phyloP scores from a whole-genome alignment of 2,888 invertebrate genomes.

The Imbricaverruca yamaguchii region DNA sequence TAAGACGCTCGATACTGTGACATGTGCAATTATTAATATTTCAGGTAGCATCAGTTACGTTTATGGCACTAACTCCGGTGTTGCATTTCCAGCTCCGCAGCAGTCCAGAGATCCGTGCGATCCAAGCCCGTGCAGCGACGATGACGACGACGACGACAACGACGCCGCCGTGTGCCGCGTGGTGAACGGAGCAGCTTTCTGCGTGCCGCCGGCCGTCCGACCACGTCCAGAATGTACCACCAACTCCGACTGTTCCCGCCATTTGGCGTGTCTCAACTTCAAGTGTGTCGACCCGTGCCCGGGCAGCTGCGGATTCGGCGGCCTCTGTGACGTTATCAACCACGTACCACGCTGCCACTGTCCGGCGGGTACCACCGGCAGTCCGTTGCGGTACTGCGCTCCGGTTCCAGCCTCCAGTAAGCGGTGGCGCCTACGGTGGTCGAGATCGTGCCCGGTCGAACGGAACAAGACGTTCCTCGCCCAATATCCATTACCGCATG shows the following conservation, averaged over 20 bases:
- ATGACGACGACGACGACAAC: slow-evolving; percentile 35
- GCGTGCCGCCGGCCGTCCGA: slow-evolving; percentile 48
- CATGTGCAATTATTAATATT: too few species aligned
- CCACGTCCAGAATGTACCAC: slow-evolving; percentile 71
- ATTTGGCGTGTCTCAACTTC: slow-evolving; percentile 70
- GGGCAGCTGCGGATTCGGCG: slow-evolving; percentile 51
- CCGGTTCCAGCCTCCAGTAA: slow-evolving; percentile 14
- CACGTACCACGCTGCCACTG: slow-evolving; percentile 76
- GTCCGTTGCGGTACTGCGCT: slow-evolving; percentile 57
- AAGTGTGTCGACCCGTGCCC: slow-evolving; percentile 71
- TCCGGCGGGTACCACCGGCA: slow-evolving; percentile 61
- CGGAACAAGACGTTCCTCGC: neutral
- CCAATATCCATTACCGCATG: neutral
- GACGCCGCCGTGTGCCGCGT: slow-evolving; percentile 39
- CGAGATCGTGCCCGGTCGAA: neutral
- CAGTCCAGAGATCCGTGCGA: slow-evolving; percentile 52
- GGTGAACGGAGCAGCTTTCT: slow-evolving; percentile 47
- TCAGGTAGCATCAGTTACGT: too few species aligned
- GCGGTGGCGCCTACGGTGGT: neutral
- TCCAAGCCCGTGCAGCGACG: slow-evolving; percentile 71
- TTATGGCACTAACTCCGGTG: neutral
- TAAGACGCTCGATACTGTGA: too few species aligned
- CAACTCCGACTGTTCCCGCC: slow-evolving; percentile 72
- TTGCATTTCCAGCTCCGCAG: neutral
- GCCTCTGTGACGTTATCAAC: slow-evolving; percentile 64